Percentiles rank a stretch among this genome's conserved stretches.
These are phyloP conservation scores for Apodemia duryi DNA, from an alignment of 2,888 invertebrate species.

Conservation along the genomic window DNA sequence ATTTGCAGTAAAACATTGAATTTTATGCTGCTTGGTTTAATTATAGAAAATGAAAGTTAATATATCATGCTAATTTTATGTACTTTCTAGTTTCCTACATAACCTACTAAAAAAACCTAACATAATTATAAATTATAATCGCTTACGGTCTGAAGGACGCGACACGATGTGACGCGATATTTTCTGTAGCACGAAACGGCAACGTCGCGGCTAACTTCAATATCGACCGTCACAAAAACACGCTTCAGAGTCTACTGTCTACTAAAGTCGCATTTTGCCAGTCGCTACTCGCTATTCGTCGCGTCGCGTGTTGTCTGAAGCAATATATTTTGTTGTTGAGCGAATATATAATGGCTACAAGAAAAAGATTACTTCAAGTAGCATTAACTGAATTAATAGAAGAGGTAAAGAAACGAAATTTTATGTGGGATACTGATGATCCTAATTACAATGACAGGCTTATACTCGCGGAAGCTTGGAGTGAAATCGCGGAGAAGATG, in stretches of 20 bases:
- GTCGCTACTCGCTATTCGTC: constrained; percentile 6
- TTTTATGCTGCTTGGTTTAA: background rate
- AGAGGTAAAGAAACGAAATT: constrained; percentile 41
- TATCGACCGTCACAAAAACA: background rate
- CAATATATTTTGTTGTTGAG: background rate
- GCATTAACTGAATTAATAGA: constrained; percentile 35
- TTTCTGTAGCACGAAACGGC: constrained; percentile 28
- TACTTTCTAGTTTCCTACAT: background rate
- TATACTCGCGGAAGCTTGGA: constrained; percentile 41
- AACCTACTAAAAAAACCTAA: background rate
- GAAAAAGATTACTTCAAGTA: constrained; percentile 7
- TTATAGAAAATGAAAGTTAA: constrained; percentile 3
- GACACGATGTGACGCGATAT: constrained; percentile 19
- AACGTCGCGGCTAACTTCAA: constrained; percentile 27
- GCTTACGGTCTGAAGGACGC: constrained; percentile 16
- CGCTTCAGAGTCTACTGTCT: background rate
- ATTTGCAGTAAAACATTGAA: background rate
- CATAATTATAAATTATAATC: too few relatives aligned
- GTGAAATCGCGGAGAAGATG: constrained; percentile 38
- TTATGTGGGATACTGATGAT: constrained; percentile 45
- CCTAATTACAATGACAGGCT: constrained; percentile 42
- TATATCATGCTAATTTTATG: background rate
- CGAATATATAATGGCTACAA: background rate
- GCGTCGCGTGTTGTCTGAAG: background rate
- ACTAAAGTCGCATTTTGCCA: background rate